A percentile compares a stretch with the other conserved stretches of the same genome.
Conservation (phyloP, 2,888 invertebrate species). For the Ellobium chinense region DNA sequence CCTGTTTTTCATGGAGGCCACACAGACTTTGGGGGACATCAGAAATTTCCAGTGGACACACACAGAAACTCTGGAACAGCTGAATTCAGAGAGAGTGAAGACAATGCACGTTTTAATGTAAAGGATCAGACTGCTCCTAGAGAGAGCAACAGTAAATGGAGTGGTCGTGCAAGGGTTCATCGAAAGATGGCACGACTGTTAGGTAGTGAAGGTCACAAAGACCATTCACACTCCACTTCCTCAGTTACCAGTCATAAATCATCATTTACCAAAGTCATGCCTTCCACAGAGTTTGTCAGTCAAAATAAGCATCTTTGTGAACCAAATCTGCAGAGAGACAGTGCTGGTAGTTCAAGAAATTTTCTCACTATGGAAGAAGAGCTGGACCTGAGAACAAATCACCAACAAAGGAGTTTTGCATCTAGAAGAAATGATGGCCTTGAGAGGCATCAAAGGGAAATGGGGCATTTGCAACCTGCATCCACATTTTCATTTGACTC, state of each 20-base stretch:
- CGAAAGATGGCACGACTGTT: slow-evolving; percentile 42
- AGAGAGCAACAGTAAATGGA: slow-evolving; percentile 32
- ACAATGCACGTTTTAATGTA: neutral
- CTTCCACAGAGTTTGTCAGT: neutral
- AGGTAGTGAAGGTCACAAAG: slow-evolving; percentile 23
- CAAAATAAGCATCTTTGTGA: slow-evolving; percentile 18
- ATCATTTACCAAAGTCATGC: neutral
- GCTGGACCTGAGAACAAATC: slow-evolving; percentile 33
- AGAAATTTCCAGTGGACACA: slow-evolving; percentile 2
- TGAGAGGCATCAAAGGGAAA: slow-evolving; percentile 17
- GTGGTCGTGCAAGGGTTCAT: slow-evolving; percentile 40
- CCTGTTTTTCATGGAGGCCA: slow-evolving; percentile 31
- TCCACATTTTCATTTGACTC: slow-evolving; percentile 32
- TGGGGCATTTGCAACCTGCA: slow-evolving; percentile 10
- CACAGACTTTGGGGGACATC: slow-evolving; percentile 30
- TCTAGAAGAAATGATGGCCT: slow-evolving; percentile 4
- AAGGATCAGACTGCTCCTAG: slow-evolving; percentile 13
- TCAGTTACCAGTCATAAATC: neutral
- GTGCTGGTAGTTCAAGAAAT: neutral
- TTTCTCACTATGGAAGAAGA: slow-evolving; percentile 41
- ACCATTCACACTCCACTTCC: neutral
- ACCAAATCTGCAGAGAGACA: slow-evolving; percentile 14
- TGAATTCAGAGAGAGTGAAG: slow-evolving; percentile 18
- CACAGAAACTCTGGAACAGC: slow-evolving; percentile 6
- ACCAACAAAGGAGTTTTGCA: slow-evolving; percentile 29